phyloP scores from a whole-genome alignment of 2,797 vertebrate genomes.

The Melanotaenia pygmaea region DNA sequence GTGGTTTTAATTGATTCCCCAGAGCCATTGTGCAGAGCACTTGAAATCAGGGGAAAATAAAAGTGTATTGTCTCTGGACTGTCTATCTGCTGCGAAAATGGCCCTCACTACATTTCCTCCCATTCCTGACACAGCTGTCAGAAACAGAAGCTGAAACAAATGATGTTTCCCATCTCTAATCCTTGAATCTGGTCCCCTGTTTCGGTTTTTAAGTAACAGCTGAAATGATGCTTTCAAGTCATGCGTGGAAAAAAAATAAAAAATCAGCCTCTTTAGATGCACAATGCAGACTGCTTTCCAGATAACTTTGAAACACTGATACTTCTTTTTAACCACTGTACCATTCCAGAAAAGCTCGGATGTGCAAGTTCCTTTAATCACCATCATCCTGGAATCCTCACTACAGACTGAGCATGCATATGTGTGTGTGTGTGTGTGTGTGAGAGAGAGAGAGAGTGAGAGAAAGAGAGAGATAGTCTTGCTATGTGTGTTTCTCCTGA shows the following conservation, averaged over 20 bases:
- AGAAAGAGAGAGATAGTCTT: background rate
- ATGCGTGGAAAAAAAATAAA: constrained; percentile 13
- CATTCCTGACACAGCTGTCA: constrained; percentile 15
- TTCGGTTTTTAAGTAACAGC: constrained; percentile 25
- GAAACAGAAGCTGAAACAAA: constrained; percentile 1
- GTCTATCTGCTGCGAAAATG: constrained; percentile 39
- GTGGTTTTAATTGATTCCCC: constrained; percentile 76
- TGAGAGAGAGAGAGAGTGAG: no score
- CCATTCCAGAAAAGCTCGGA: constrained; percentile 56
- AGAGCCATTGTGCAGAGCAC: constrained; percentile 53
- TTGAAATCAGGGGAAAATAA: constrained; percentile 61
- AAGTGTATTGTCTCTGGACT: constrained; percentile 43
- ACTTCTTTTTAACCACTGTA: constrained; percentile 61
- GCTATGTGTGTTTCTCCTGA: constrained; percentile 38
- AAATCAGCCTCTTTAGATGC: constrained; percentile 38
- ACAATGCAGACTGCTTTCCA: constrained; percentile 41
- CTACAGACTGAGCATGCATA: constrained; percentile 27
- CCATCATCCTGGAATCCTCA: constrained; percentile 52
- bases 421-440: constrained; percentile 28
- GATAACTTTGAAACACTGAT: constrained; percentile 64
- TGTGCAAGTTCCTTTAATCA: constrained; percentile 68
- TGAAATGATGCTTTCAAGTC: constrained; percentile 34
- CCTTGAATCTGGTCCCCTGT: constrained; percentile 13
- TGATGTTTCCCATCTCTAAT: background rate
- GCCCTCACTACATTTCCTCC: constrained; percentile 24